Evolutionary conservation across 2,888 invertebrate species (phyloP), one percentile per base, ranked within the genome.

Genomic region (Yponomeuta evonymella): DNA sequence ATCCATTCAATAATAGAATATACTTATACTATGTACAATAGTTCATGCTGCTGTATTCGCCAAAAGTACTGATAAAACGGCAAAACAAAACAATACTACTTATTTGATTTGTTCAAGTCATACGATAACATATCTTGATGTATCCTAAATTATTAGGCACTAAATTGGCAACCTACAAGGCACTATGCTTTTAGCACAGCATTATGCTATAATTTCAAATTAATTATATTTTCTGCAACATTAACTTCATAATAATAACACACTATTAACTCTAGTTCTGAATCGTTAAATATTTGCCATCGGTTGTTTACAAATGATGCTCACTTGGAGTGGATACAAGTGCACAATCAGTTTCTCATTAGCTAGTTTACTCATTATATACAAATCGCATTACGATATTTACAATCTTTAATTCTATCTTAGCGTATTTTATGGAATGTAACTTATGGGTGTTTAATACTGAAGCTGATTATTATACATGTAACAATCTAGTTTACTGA

Each of bases 141-240:
- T 71, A 71, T 67, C 64, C 67, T 67, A 71, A 69, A 71, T 65
- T 71, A 72, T 90, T 92, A 93, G 93, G 93, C 93, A 93, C 92
- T 92, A 93, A 88, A 90, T 93, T 93, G 93, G 93, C 92, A 91
- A 93, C 93, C 93, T 92, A 92, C 93, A 93, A 93, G 93, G 93
- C 93, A 93, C 93, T 93, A 92, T 92, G 92, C 92, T 88, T 84
- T 88, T 89, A 90, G 92, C 92, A 92, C 92, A 91, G 92, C 89
- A 89, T 83, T 84, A 84, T 85, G 83, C 73, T 79, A 76, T 84
- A 83, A 82, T 83, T 83, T 80, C 79, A 79, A 68, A 68, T 51
- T 68, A 51, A 51, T 58, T 63, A 48, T 68, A 48, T 68, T 69
- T 67, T 48, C 62, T 69, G 69, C 63, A 69, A 69, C 63, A 69